Conservation (phyloP, 2,888 invertebrate genomes). For the Drosophila borborema region DNA sequence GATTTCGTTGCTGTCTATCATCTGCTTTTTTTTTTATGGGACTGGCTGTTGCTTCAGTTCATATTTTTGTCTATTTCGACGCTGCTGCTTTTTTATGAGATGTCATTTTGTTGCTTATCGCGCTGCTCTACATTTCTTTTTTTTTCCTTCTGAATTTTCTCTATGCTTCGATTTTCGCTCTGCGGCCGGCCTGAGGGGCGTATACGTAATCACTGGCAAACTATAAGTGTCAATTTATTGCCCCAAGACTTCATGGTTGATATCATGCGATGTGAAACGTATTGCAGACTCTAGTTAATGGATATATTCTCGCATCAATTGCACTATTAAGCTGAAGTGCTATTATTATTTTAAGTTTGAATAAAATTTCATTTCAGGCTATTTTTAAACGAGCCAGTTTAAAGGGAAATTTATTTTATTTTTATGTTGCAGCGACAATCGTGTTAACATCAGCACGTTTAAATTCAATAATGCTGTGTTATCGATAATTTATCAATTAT, state of each 20-base stretch:
- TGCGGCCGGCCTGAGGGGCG: constrained; percentile 1
- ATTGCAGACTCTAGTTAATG: not conserved
- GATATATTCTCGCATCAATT: not conserved
- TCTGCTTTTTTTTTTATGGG: constrained; percentile 25
- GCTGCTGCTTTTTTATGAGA: constrained; percentile 25
- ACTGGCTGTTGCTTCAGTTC: constrained; percentile 39
- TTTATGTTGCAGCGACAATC: constrained; percentile 6
- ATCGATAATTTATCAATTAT: not conserved
- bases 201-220: constrained; percentile 20
- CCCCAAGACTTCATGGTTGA: not conserved
- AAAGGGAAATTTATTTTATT: constrained; percentile 19
- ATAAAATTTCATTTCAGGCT: not conserved
- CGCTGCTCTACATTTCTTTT: constrained; percentile 9
- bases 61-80: constrained; percentile 39
- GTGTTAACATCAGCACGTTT: too few species aligned
- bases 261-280: not conserved
- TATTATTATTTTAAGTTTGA: not conserved
- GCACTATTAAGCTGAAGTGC: not conserved
- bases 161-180: constrained; percentile 9
- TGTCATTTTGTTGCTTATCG: constrained; percentile 35
- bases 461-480: not conserved
- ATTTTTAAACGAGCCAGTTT: constrained; percentile 12
- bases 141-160: constrained; percentile 15
- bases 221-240: constrained; percentile 10
- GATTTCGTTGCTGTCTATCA: constrained; percentile 42